Evolutionary conservation across 2,797 vertebrate genomes (phyloP).

Genomic region (Sebastes oblongus): DNA sequence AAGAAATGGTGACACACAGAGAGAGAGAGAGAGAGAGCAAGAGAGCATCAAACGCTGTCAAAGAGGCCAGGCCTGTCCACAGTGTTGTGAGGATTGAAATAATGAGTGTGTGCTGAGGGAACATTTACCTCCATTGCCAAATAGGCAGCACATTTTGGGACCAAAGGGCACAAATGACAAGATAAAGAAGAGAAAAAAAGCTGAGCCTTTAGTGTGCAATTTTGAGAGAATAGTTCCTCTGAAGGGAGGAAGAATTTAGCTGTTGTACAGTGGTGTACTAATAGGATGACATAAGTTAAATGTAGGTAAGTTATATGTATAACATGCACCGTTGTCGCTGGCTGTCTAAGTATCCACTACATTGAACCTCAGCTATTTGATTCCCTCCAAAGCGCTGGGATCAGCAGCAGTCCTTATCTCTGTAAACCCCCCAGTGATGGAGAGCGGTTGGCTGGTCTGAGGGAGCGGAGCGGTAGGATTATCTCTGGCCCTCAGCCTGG

Average conservation of each 20-base stretch:
- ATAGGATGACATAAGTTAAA: not conserved
- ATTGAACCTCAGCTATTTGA: constrained; percentile 42
- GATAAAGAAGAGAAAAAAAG: constrained; percentile 13
- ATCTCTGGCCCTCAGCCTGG: constrained; percentile 62
- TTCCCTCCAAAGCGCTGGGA: constrained; percentile 39
- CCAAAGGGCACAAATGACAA: constrained; percentile 46
- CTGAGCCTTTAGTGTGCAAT: not conserved
- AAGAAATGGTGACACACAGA: constrained; percentile 41
- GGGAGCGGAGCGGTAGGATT: constrained; percentile 49
- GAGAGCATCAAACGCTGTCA: constrained; percentile 71
- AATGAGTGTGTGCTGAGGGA: constrained; percentile 71
- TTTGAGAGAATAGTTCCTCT: constrained; percentile 10
- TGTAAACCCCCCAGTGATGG: constrained; percentile 39
- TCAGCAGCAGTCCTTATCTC: constrained; percentile 60
- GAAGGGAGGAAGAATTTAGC: not conserved
- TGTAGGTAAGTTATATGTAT: not conserved
- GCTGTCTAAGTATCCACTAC: not conserved
- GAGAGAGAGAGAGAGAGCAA: constrained; percentile 22
- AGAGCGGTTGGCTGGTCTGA: constrained; percentile 45
- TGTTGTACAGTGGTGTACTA: not conserved
- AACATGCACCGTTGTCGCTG: constrained; percentile 2
- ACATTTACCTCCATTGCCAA: constrained; percentile 66
- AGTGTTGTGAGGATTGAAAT: constrained; percentile 72
- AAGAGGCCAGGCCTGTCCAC: constrained; percentile 61
- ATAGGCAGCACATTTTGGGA: constrained; percentile 47